Evolutionary conservation across 2,888 invertebrate genomes (phyloP).

Genomic region (Druceiella hillmani): DNA sequence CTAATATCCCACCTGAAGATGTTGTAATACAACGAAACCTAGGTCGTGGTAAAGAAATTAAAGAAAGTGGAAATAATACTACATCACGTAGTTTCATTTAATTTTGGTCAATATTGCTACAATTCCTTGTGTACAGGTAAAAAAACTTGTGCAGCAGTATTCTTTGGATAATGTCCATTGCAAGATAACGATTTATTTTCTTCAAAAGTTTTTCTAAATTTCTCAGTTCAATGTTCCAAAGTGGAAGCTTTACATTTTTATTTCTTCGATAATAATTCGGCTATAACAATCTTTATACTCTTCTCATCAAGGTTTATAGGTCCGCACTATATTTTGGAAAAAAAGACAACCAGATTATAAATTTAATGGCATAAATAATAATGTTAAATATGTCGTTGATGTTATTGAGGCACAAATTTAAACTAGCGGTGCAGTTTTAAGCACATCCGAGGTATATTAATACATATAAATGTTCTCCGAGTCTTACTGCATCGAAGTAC

Average conservation of each 20-base stretch:
- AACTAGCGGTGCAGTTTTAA: no score
- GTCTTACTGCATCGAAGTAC: slow-evolving; percentile 14
- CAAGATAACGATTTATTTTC: slow-evolving; percentile 15
- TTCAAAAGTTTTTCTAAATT: slow-evolving; percentile 19
- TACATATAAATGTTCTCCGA: slow-evolving; percentile 20
- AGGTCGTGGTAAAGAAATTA: no score
- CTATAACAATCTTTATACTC: slow-evolving; percentile 18
- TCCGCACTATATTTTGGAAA: slow-evolving; percentile 15
- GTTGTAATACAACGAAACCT: no score
- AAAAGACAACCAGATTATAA: slow-evolving; percentile 7
- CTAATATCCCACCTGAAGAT: no score
- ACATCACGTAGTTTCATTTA: no score
- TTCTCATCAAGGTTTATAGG: slow-evolving; percentile 19
- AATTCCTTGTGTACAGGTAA: slow-evolving; percentile 18
- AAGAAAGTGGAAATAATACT: no score
- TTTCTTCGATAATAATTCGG: slow-evolving; percentile 22
- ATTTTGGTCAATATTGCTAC: no score
- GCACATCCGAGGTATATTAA: slow-evolving; percentile 18
- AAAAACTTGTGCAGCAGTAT: slow-evolving; percentile 20
- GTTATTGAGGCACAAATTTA: no score
- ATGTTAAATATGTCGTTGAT: no score
- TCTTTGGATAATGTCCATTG: slow-evolving; percentile 2
- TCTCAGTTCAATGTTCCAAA: slow-evolving; percentile 22
- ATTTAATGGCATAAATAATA: slow-evolving; percentile 14
- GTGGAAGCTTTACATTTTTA: slow-evolving; percentile 20